These are phyloP conservation scores for Cheumatopsyche charites DNA, from an alignment of 1,140 invertebrate genomes.

Conservation along the genomic window DNA sequence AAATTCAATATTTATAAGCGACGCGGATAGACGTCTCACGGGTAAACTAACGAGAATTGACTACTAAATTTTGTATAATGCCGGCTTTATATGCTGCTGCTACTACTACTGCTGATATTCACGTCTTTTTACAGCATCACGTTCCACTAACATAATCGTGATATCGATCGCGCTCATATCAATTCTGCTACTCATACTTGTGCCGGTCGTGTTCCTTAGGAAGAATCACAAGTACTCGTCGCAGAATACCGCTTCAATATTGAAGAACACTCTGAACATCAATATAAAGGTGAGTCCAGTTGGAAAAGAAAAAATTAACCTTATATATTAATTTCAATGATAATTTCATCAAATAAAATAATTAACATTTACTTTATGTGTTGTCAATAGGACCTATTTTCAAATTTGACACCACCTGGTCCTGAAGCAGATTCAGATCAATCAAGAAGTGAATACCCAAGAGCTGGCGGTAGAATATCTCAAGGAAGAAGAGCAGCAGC, in stretches of 20 bases:
- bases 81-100: neutral
- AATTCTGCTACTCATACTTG: slow-evolving; percentile 69
- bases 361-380: neutral
- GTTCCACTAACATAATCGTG: slow-evolving; percentile 75
- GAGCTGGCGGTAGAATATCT: slow-evolving; percentile 54
- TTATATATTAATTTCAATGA: too few relatives aligned
- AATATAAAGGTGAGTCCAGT: slow-evolving; percentile 70
- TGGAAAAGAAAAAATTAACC: too few relatives aligned
- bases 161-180: slow-evolving; percentile 72
- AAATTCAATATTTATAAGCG: slow-evolving; percentile 28
- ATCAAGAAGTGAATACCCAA: slow-evolving; percentile 56
- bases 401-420: slow-evolving; percentile 63
- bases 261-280: slow-evolving; percentile 70
- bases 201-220: slow-evolving; percentile 71
- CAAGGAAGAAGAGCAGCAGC: slow-evolving; percentile 57
- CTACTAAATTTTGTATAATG: neutral
- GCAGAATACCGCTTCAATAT: slow-evolving; percentile 66
- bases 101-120: slow-evolving; percentile 4
- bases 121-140: slow-evolving; percentile 59
- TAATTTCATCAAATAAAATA: slow-evolving; percentile 2
- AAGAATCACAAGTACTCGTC: slow-evolving; percentile 66
- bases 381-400: slow-evolving; percentile 61
- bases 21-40: slow-evolving; percentile 19
- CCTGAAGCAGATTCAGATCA: slow-evolving; percentile 53
- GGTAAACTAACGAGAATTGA: slow-evolving; percentile 2